Evolutionary conservation across 2,113 vertebrate species (phyloP).

Genomic region (Phocoena sinus): DNA sequence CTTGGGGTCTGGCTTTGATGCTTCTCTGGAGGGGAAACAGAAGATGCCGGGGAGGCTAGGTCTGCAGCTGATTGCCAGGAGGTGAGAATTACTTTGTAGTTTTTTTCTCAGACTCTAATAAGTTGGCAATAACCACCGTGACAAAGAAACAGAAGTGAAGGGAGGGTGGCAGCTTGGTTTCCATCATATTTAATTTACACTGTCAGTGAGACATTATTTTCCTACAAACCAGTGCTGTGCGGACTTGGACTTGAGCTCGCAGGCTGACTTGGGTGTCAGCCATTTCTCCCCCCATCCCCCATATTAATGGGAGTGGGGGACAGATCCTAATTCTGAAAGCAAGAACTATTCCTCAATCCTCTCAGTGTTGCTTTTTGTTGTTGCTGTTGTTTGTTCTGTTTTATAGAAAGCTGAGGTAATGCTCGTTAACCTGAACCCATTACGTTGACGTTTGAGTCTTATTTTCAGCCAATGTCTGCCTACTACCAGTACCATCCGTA

Average conservation of each 20-base stretch:
- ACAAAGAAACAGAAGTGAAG: not conserved
- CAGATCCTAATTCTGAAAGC: not conserved
- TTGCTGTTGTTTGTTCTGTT: not conserved
- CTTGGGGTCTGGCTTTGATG: not conserved
- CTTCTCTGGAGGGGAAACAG: not conserved
- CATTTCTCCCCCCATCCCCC: fast-evolving
- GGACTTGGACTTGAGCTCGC: not conserved
- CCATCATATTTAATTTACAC: not conserved
- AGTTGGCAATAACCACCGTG: not conserved
- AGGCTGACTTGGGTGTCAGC: not conserved
- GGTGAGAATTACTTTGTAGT: constrained; percentile 28
- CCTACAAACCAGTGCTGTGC: not conserved
- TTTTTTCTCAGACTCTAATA: constrained; percentile 35
- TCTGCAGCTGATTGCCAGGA: not conserved
- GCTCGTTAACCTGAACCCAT: not conserved
- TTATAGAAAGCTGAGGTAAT: not conserved
- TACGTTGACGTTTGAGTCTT: not conserved
- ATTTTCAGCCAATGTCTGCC: not conserved
- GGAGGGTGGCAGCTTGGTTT: not conserved
- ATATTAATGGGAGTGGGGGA: not conserved
- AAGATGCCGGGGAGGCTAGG: not conserved
- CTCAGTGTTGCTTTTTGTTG: no score
- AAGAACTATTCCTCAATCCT: not conserved
- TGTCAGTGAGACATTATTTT: not conserved
- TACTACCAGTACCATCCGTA: not conserved